A percentile compares a stretch with the other conserved stretches of the same genome.
Conservation (phyloP, 2,888 invertebrate species). For the Argyresthia albistria region DNA sequence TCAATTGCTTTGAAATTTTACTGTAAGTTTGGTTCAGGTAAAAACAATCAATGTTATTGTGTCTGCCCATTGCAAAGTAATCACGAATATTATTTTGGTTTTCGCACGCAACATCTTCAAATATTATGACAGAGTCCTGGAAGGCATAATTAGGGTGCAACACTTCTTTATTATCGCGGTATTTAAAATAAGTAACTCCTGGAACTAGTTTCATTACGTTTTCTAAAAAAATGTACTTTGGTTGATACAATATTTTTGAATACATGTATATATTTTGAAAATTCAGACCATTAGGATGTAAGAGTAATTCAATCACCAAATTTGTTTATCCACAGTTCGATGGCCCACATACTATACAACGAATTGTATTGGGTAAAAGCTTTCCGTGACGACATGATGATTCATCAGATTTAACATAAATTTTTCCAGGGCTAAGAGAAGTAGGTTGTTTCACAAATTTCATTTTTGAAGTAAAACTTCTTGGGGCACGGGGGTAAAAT, state of each 20-base stretch:
- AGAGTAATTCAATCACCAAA: slow-evolving; percentile 23
- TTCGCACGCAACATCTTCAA: slow-evolving; percentile 8
- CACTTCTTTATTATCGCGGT: slow-evolving; percentile 7
- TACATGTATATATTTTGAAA: slow-evolving; percentile 36
- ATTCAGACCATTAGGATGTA: slow-evolving; percentile 24
- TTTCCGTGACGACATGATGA: no score
- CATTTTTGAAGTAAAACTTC: no score
- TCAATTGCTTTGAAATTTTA: slow-evolving; percentile 7
- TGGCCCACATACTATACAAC: slow-evolving; percentile 20
- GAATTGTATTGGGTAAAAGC: no score
- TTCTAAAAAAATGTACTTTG: slow-evolving; percentile 22
- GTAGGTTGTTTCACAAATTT: no score
- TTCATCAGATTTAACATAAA: no score
- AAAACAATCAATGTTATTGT: slow-evolving; percentile 7
- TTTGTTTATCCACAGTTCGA: slow-evolving; percentile 37
- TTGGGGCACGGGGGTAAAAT: no score
- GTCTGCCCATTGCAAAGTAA: slow-evolving; percentile 8
- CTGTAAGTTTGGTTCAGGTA: slow-evolving; percentile 7
- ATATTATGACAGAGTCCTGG: slow-evolving; percentile 7
- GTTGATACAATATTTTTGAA: slow-evolving; percentile 23
- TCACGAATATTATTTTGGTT: slow-evolving; percentile 7
- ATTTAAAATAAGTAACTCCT: slow-evolving; percentile 17
- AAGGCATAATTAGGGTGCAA: slow-evolving; percentile 13
- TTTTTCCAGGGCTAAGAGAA: no score
- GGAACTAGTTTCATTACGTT: slow-evolving; percentile 14